A percentile compares a stretch with the other conserved stretches of the same genome.
These are phyloP conservation scores for Dromiciops gliroides DNA, from an alignment of 2,113 vertebrate genomes.

Conservation along the genomic window DNA sequence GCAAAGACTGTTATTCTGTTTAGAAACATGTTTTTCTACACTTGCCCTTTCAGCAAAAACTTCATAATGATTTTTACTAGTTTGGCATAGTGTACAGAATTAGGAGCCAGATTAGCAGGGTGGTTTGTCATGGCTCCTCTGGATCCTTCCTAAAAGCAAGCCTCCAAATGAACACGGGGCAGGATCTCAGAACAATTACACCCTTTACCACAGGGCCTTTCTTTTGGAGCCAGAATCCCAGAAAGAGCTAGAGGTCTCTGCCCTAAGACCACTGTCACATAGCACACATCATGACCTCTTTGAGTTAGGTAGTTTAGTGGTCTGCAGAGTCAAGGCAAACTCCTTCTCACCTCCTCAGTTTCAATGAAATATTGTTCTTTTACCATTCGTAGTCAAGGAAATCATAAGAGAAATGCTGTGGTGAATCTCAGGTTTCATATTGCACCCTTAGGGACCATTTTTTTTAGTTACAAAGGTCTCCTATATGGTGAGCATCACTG, in stretches of 20 bases:
- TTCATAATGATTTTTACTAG: constrained; percentile 74
- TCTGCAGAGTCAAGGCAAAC: accelerated
- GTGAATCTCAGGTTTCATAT: neutral
- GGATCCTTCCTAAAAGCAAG: constrained; percentile 65
- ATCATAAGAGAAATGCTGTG: accelerated
- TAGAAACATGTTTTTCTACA: constrained; percentile 73
- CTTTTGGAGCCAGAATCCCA: constrained; percentile 49
- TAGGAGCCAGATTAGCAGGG: constrained; percentile 62
- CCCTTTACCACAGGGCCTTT: constrained; percentile 60
- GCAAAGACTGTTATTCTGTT: constrained; percentile 80
- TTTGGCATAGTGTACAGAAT: constrained; percentile 69
- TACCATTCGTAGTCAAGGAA: neutral
- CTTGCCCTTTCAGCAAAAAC: constrained; percentile 75
- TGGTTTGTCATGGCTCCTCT: constrained; percentile 70
- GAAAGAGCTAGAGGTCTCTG: constrained; percentile 52
- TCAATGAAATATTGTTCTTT: neutral
- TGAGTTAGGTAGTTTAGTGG: neutral
- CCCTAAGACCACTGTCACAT: neutral
- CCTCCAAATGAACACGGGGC: constrained; percentile 51
- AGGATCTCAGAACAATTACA: constrained; percentile 61
- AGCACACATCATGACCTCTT: neutral
- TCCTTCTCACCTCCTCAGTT: neutral
- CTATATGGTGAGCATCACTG: neutral
- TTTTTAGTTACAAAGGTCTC: neutral
- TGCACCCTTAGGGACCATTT: neutral